Base-by-base conservation (phyloP, 2,888 invertebrate species). In the Dryococelus australis region DNA sequence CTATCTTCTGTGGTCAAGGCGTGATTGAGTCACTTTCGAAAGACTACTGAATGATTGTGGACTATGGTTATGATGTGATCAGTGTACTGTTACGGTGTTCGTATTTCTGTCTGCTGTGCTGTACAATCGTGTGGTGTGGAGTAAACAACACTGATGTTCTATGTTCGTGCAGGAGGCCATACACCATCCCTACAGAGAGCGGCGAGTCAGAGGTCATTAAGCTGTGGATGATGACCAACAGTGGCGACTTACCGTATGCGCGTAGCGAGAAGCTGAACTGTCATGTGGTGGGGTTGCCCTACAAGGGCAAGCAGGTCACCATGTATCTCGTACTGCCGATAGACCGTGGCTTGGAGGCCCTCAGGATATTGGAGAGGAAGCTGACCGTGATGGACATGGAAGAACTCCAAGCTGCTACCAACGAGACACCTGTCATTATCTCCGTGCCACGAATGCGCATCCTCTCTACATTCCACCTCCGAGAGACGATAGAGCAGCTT, bases 271-370 rank as follows among this genome's bases (percentile, higher is more conserved):
- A 91, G 89, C 90, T 94, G 91, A 94, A 93, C 51, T 93, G 94
- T 87, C 94, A 95, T 90, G 94, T 96, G 90, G 90, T 96, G 88
- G 95, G 95, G 0, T 92, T 97, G 8, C 96, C 96, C 0, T 97
- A 97, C 92, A 95, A 95, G 91, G 96, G 95, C 87, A 94, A 93
- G 86, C 92, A 93, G 89, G 89, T 90, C 6, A 93, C 93, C 0
- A 95, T 97, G 94, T 96, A 96, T 90, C 93, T 95, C 2, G 90
- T 97, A 10, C 93, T 96, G 89, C 96, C 97, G 0, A 92, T 92
- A 24, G 92, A 93, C 13, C 93, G 93, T 0, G 94, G 93, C 79
- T 91, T 91, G 10, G 89, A 92, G 10, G 93, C 92, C 51, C 91
- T 96, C 83, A 83, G 83, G 4, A 24, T 28, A 20, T 26, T 96